Conservation (phyloP, 2,797 vertebrate genomes). For the Rhinophrynus dorsalis region DNA sequence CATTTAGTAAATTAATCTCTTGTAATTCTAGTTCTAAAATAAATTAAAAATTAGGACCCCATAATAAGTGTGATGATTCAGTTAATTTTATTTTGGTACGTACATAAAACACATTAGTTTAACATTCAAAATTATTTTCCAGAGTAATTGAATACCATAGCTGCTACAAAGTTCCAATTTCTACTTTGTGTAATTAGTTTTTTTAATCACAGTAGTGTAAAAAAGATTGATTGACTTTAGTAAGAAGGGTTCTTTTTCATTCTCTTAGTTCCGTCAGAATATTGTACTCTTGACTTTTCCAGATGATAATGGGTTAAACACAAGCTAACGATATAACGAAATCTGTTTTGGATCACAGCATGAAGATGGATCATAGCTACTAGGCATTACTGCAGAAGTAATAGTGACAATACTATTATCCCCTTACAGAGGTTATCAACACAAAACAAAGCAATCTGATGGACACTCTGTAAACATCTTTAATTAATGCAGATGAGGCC, state of each 20-base stretch:
- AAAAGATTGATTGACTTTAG: slow-evolving; percentile 8
- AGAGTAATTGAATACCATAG: slow-evolving; percentile 34
- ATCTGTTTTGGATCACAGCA: no score
- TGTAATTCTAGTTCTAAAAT: slow-evolving; percentile 64
- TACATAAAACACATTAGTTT: slow-evolving; percentile 54
- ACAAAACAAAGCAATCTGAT: no score
- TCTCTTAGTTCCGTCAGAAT: no score
- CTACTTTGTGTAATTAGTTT: slow-evolving; percentile 41
- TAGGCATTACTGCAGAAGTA: no score
- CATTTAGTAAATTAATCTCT: slow-evolving; percentile 61
- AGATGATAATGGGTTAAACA: no score
- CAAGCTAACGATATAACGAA: no score
- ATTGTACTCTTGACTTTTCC: no score
- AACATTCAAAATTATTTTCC: slow-evolving; percentile 52
- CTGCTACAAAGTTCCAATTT: slow-evolving; percentile 36
- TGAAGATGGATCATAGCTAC: no score
- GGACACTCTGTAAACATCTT: no score
- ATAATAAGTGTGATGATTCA: slow-evolving; percentile 56
- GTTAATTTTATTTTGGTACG: slow-evolving; percentile 42
- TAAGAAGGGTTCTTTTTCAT: background rate
- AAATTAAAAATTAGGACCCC: slow-evolving; percentile 59
- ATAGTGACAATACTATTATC: no score
- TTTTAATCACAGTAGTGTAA: slow-evolving; percentile 32
- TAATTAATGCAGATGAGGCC: no score
- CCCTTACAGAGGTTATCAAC: no score